Conservation (phyloP, 2,888 invertebrate species). For the Tanypteryx hageni region DNA sequence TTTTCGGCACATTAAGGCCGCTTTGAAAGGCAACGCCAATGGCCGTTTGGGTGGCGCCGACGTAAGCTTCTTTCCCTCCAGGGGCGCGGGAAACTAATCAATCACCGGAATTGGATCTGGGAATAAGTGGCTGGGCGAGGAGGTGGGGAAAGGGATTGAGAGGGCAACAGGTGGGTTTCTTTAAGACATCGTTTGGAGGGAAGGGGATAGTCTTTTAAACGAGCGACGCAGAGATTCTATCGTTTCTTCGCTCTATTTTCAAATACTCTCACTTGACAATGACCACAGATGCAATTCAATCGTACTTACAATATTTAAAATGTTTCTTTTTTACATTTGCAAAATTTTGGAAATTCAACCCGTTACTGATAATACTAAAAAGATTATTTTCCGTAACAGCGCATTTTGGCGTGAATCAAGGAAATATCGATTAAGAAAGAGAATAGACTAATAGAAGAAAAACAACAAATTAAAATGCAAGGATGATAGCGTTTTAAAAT, state of each 20-base stretch:
- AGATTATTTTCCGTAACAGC: too few species aligned
- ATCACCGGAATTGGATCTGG: not conserved
- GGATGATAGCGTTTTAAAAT: too few species aligned
- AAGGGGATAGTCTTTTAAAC: not conserved
- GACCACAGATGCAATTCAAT: too few species aligned
- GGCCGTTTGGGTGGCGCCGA: not conserved
- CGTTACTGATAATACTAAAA: too few species aligned
- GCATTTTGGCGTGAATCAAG: too few species aligned
- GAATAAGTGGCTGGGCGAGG: not conserved
- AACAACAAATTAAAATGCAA: too few species aligned
- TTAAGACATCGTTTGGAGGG: not conserved
- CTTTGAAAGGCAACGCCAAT: not conserved
- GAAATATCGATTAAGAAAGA: too few species aligned
- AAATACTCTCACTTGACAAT: too few species aligned
- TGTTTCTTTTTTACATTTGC: too few species aligned
- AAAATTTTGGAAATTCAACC: too few species aligned
- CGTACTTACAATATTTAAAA: too few species aligned
- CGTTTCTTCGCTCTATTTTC: not conserved
- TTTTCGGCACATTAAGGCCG: not conserved
- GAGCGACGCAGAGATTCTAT: not conserved
- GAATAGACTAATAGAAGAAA: too few species aligned
- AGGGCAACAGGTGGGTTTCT: constrained; percentile 9
- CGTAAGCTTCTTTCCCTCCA: not conserved
- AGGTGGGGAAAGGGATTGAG: not conserved
- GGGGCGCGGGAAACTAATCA: not conserved